A percentile compares a stretch with the other conserved stretches of the same genome.
Evolutionary conservation across 2,888 invertebrate species (phyloP).

Genomic region (Tenthredo amoena): DNA sequence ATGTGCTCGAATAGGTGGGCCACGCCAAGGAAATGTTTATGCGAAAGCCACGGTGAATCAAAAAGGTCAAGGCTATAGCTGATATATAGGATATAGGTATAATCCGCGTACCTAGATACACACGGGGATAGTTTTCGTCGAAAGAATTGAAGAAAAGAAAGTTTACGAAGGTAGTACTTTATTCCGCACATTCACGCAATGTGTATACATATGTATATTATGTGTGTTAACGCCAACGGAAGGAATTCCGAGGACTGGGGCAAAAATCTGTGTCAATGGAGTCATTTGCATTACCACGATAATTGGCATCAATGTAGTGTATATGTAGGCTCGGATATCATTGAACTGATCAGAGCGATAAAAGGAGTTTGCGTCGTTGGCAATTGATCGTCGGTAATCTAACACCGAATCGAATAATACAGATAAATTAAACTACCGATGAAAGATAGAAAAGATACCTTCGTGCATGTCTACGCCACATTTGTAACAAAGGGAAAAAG

Average conservation of each 20-base stretch:
- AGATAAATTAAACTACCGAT: neutral
- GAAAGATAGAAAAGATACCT: neutral
- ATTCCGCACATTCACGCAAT: neutral
- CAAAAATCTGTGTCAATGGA: slow-evolving; percentile 53
- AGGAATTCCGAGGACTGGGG: slow-evolving; percentile 43
- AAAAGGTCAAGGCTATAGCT: slow-evolving; percentile 45
- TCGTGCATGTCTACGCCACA: neutral
- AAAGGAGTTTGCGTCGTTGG: neutral
- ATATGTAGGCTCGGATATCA: slow-evolving; percentile 33
- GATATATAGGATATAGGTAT: neutral
- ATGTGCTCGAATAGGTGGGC: neutral
- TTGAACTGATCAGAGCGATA: slow-evolving; percentile 34
- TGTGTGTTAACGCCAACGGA: slow-evolving; percentile 42
- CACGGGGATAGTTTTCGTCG: neutral
- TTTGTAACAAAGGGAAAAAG: neutral
- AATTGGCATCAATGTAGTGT: slow-evolving; percentile 51
- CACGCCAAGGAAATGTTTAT: neutral
- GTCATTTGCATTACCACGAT: slow-evolving; percentile 50
- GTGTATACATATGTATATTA: neutral
- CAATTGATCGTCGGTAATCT: neutral
- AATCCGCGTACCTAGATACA: neutral
- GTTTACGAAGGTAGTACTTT: neutral
- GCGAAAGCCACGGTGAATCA: slow-evolving; percentile 34
- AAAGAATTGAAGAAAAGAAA: slow-evolving; percentile 18
- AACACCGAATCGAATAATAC: neutral